Evolutionary conservation across 2,113 vertebrate species (phyloP).

Genomic region (Myotis lucifugus): DNA sequence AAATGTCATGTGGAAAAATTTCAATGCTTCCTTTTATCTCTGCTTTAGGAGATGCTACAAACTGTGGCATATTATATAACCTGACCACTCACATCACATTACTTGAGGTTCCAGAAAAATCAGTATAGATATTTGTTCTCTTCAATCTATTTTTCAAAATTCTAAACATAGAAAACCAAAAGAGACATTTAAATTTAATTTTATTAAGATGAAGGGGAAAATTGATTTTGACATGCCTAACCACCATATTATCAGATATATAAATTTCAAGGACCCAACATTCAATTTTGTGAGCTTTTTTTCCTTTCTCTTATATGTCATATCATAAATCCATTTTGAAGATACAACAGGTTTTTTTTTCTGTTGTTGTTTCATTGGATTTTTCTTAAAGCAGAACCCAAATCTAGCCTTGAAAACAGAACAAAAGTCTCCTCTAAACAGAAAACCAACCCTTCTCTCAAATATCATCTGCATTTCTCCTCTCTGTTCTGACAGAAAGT

Average conservation of each 20-base stretch:
- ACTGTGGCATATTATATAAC: background rate
- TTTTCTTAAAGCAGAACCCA: slow-evolving; percentile 79
- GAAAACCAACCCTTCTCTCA: background rate
- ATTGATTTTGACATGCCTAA: slow-evolving; percentile 73
- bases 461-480: slow-evolving; percentile 11
- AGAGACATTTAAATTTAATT: slow-evolving; percentile 78
- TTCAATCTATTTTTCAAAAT: slow-evolving; percentile 61
- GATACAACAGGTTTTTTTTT: slow-evolving; percentile 65
- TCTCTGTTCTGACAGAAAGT: slow-evolving; percentile 38
- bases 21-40: background rate
- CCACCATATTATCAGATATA: slow-evolving; percentile 73
- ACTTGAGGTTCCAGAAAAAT: slow-evolving; percentile 23
- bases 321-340: slow-evolving; percentile 82
- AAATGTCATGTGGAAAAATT: background rate
- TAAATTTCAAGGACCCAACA: slow-evolving; percentile 80
- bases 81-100: slow-evolving; percentile 12
- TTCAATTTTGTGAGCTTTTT: slow-evolving; percentile 77
- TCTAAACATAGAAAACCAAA: slow-evolving; percentile 68
- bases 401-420: slow-evolving; percentile 48
- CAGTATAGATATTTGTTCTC: slow-evolving; percentile 28
- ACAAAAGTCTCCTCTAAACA: slow-evolving; percentile 25
- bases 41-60: background rate
- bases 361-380: slow-evolving; percentile 80
- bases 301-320: slow-evolving; percentile 71
- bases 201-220: slow-evolving; percentile 69